Conservation (phyloP, 2,888 invertebrate species). For the Vanessa cardui region DNA sequence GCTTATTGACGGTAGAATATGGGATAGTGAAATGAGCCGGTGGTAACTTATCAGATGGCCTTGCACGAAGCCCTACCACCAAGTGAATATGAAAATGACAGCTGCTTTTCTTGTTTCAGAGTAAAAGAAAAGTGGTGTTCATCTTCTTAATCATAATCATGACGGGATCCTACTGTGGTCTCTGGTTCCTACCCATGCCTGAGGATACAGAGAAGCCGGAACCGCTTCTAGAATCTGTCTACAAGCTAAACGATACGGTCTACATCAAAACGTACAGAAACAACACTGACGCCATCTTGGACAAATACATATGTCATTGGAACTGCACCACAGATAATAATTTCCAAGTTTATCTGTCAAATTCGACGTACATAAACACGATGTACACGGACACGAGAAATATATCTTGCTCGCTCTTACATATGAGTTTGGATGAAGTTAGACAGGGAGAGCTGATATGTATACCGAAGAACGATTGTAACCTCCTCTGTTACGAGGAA, state of each 20-base stretch:
- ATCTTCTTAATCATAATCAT: slow-evolving; percentile 85
- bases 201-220: slow-evolving; percentile 44
- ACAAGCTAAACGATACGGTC: slow-evolving; percentile 67
- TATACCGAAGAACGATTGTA: slow-evolving; percentile 57
- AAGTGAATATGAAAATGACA: too few relatives aligned
- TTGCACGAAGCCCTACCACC: too few relatives aligned
- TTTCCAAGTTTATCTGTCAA: slow-evolving; percentile 64
- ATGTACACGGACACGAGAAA: slow-evolving; percentile 61
- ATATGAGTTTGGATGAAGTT: slow-evolving; percentile 59
- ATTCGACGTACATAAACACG: slow-evolving; percentile 59
- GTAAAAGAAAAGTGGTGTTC: slow-evolving; percentile 87
- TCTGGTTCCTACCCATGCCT: slow-evolving; percentile 83
- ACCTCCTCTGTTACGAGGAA: slow-evolving; percentile 66
- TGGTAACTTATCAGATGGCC: neutral
- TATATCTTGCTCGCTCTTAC: slow-evolving; percentile 59
- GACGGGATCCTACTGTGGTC: slow-evolving; percentile 86
- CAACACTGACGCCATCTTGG: slow-evolving; percentile 45
- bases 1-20: too few relatives aligned
- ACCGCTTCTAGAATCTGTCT: slow-evolving; percentile 56
- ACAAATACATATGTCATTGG: slow-evolving; percentile 70
- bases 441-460: slow-evolving; percentile 59
- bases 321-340: slow-evolving; percentile 54
- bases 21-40: neutral
- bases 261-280: slow-evolving; percentile 52
- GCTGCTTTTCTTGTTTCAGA: slow-evolving; percentile 55